phyloP scores from a whole-genome alignment of 2,888 invertebrate species.

The Trypoxylon attenuatum region DNA sequence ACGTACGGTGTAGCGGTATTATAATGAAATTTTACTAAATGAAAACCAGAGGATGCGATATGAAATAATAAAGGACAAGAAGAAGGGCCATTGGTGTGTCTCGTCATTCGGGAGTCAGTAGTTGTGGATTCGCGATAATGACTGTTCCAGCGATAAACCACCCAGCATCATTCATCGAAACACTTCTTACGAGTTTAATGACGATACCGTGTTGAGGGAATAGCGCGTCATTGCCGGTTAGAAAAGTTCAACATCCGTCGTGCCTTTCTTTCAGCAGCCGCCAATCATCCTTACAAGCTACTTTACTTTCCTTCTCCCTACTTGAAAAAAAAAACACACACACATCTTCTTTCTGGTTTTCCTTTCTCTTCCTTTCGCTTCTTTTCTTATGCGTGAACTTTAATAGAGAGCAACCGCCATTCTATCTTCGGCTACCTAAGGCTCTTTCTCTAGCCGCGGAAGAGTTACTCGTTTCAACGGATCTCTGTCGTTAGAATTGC shows the following conservation, averaged over 20 bases:
- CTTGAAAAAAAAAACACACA: too few relatives aligned
- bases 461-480: too few relatives aligned
- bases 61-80: conserved; percentile 11
- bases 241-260: conserved; percentile 46
- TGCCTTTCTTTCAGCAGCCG: conserved; percentile 54
- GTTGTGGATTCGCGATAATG: neutral
- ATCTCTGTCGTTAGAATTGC: too few relatives aligned
- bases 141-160: neutral
- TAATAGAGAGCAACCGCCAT: too few relatives aligned
- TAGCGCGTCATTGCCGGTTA: conserved; percentile 33
- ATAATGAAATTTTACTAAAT: conserved; percentile 6
- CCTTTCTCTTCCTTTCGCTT: neutral
- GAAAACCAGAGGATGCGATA: neutral
- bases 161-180: too few relatives aligned
- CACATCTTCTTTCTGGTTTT: neutral
- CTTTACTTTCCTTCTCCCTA: too few relatives aligned
- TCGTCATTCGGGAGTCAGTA: neutral
- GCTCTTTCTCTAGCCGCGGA: too few relatives aligned
- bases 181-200: neutral
- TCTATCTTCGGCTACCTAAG: too few relatives aligned
- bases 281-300: conserved; percentile 53
- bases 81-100: neutral
- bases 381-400: neutral
- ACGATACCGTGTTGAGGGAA: too few relatives aligned
- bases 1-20: conserved; percentile 6